These are phyloP conservation scores for Sapajus apella DNA, from an alignment of 2,113 vertebrate genomes.

Conservation along the genomic window DNA sequence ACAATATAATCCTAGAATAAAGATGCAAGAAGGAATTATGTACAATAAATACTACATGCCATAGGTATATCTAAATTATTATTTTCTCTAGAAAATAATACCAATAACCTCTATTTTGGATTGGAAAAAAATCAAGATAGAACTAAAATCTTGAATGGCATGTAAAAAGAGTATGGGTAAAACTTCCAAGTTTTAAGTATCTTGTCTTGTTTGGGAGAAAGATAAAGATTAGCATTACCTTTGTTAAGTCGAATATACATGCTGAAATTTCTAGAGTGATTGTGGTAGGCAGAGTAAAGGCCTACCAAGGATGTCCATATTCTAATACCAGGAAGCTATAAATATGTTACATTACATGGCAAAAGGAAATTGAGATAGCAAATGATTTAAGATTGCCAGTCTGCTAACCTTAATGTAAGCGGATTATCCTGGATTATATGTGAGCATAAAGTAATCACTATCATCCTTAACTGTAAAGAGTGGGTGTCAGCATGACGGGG, in stretches of 20 bases:
- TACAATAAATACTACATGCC: neutral
- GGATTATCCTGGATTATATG: neutral
- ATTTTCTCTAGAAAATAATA: neutral
- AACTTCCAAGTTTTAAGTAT: neutral
- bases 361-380: neutral
- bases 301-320: neutral
- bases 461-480: neutral
- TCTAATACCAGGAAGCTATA: neutral
- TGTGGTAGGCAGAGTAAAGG: neutral
- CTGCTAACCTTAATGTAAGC: too few species aligned
- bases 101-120: neutral
- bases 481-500: neutral
- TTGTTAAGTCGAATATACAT: neutral
- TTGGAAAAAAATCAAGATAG: neutral
- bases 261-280: neutral
- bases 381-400: neutral
- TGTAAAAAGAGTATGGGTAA: neutral
- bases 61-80: neutral
- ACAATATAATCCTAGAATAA: neutral
- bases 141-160: neutral
- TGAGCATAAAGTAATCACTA: neutral
- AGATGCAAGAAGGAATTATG: neutral
- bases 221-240: neutral
- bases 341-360: neutral
- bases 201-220: neutral